Conservation (phyloP, 2,888 invertebrate species). For the Lamproptera curius region DNA sequence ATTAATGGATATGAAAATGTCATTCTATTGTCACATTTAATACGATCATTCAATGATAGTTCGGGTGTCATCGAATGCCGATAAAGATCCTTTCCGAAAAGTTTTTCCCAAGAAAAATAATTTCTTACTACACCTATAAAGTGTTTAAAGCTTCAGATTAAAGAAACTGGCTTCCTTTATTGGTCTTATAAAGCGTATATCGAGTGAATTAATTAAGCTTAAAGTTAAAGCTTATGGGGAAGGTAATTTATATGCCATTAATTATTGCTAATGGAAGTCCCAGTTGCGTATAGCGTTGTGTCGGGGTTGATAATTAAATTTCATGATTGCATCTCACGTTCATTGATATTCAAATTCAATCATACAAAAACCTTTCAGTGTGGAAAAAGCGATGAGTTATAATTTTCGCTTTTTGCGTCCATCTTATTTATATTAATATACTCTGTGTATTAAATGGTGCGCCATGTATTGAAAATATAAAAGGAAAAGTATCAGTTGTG, state of each 20-base stretch:
- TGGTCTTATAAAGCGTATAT: too few species aligned
- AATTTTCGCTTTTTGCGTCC: slow-evolving; percentile 4
- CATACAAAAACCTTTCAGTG: slow-evolving; percentile 9
- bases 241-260: slow-evolving; percentile 44
- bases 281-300: slow-evolving; percentile 12
- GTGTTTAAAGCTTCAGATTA: too few species aligned
- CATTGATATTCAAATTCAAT: slow-evolving; percentile 20
- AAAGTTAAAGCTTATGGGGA: slow-evolving; percentile 17
- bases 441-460: not conserved
- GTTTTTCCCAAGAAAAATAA: too few species aligned
- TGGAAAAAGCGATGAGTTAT: slow-evolving; percentile 8
- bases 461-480: too few species aligned
- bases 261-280: slow-evolving; percentile 38
- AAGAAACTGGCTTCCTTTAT: too few species aligned
- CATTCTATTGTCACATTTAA: too few species aligned
- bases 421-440: not conserved
- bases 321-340: slow-evolving; percentile 18
- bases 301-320: slow-evolving; percentile 19
- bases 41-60: too few species aligned
- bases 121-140: too few species aligned
- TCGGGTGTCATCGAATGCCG: too few species aligned
- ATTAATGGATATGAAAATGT: too few species aligned
- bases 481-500: too few species aligned
- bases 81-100: too few species aligned
- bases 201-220: slow-evolving; percentile 11